Base-by-base conservation (phyloP, 2,113 vertebrate species). In the Pongo pygmaeus region DNA sequence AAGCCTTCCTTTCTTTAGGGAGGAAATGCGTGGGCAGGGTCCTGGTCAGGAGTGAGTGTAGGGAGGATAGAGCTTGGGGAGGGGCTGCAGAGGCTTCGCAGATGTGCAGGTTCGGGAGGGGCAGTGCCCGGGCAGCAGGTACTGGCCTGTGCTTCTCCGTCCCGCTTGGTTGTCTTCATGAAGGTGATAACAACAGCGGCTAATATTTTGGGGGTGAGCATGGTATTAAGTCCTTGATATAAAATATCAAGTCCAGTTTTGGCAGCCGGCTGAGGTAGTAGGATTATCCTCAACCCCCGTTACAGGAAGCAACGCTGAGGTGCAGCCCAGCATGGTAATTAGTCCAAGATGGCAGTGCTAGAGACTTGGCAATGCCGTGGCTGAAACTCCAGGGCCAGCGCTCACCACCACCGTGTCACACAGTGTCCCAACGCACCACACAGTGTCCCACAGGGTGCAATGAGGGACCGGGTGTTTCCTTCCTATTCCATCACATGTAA, bases 21-120 rank as follows among this genome's bases (percentile, higher is more conserved):
- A 38, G 46, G 20, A 80, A 5, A 25, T n/a, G 23, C 6, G 0
- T 1, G 80, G 3, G 20, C 48, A 2, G 1, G 2, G 0, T 50
- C 35, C 20, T 0, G 0, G 43, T 22, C 38, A 3, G 16, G 48
- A 6, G 18, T 10, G 23, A 35, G 7, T 4, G 3, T 0, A 0
- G 8, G 25, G 6, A 25, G 20, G n/a, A 13, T 6, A 1, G n/a
- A 67, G 27, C 30, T 94, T 40, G 5, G n/a, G 8, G 1, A 10
- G 38, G 27, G 52, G 50, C 8, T 16, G 30, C 10, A 4, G 77
- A 22, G 20, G 43, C 43, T n/a, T 11, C 0, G 0, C 16, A 10
- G 40, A 12, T 0, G 5, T 2, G 3, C 30, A 0, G 23, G 17
- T 35, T 23, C 52, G 27, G 61, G 38, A 16, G 8, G 20, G 32